Evolutionary conservation across 2,888 invertebrate species (phyloP).

Genomic region (Entomobrya multifasciata): DNA sequence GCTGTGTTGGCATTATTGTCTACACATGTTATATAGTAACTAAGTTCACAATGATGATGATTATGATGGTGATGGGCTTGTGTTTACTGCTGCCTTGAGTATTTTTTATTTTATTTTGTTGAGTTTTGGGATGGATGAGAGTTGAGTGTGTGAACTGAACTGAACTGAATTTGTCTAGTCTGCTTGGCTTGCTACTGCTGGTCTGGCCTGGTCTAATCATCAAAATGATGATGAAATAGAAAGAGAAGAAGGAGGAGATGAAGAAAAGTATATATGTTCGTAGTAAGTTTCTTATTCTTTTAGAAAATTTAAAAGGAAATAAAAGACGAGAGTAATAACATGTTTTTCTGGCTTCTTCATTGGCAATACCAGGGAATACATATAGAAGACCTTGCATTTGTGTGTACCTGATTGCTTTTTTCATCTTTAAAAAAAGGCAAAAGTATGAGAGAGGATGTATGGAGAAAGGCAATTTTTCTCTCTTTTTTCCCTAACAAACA

Average conservation of each 20-base stretch:
- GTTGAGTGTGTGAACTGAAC: neutral
- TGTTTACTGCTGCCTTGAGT: neutral
- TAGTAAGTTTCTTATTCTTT: too few relatives aligned
- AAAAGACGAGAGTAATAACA: constrained; percentile 22
- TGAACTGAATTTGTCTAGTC: constrained; percentile 8
- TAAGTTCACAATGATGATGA: too few relatives aligned
- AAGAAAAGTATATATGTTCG: too few relatives aligned
- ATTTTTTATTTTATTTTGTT: neutral
- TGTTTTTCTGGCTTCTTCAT: constrained; percentile 26
- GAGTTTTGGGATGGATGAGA: too few relatives aligned
- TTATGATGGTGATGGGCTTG: too few relatives aligned
- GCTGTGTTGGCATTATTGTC: neutral
- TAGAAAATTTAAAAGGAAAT: too few relatives aligned
- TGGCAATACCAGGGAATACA: neutral
- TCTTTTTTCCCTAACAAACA: neutral
- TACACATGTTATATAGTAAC: neutral
- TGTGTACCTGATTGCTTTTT: constrained; percentile 55
- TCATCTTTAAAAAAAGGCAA: neutral
- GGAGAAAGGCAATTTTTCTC: constrained; percentile 64
- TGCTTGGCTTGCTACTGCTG: neutral
- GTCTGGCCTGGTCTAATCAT: neutral
- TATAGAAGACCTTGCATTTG: constrained; percentile 1
- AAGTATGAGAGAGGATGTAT: constrained; percentile 4
- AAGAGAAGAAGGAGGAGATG: neutral
- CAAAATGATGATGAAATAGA: neutral